Base-by-base conservation (phyloP, 2,888 invertebrate species). In the Pyrocoelia pectoralis region DNA sequence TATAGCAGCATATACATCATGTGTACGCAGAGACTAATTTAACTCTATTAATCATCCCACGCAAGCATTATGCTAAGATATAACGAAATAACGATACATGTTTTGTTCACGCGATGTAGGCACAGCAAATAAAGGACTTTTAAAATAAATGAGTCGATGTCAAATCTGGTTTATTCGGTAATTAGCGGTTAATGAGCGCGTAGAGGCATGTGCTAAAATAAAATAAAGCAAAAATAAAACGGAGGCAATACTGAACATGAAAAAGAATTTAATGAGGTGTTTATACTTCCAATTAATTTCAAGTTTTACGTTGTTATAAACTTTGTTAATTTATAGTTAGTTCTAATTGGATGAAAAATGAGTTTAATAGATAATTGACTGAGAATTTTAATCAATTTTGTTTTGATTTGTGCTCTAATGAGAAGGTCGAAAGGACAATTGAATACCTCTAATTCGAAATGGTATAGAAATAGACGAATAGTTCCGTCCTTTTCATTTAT, bases 181-280 rank as follows among this genome's bases (percentile, higher is more conserved):
- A 72, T 72, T 70, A 72, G 67, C 68, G 61, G 68, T 70, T 72
- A 72, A 72, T 70, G 70, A 68, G 68, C 58, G 63, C 41, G 56
- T 61, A 62, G 57, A 59, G 40, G 58, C 61, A 68, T 70, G 70
- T 67, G 68, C 63, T 68, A 70, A 68, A 66, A 60, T 57, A 65
- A 54, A 65, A 69, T 57, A 68, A 57, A 64, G 33, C 52, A 67
- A 60, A 57, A 46, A 64, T 43, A 19, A 57, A 50, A 40, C 43
- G 14, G 58, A 57, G 56, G 14, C 61, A 56, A 56, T 61, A 61
- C 50, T 51, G 61, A 50, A 61, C 61, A 50, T 15, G 56, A 61
- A 43, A 61, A 51, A 12, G 41, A 51, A 61, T 56, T 61, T 61
- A 61, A 61, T 46, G 61, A 61, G 61, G 61, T 52, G 56, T 43